These are phyloP conservation scores for Aplysia californica DNA, from an alignment of 1,140 invertebrate genomes.

Conservation along the genomic window DNA sequence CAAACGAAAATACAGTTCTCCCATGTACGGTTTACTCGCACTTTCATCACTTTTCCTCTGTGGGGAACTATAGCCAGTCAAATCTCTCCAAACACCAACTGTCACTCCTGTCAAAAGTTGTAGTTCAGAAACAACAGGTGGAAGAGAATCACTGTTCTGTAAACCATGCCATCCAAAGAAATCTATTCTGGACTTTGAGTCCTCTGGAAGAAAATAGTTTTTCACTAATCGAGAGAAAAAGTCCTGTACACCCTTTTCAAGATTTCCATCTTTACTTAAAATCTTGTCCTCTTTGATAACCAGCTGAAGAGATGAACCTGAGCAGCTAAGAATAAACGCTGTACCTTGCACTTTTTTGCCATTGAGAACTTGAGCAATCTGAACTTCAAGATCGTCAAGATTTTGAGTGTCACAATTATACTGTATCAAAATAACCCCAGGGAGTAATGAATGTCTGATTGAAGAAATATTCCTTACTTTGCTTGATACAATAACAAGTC, in stretches of 20 bases:
- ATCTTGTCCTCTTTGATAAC: slow-evolving; percentile 67
- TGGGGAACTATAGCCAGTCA: slow-evolving; percentile 50
- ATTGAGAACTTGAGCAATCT: slow-evolving; percentile 53
- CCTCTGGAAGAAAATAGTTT: slow-evolving; percentile 18
- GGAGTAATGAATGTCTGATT: slow-evolving; percentile 51
- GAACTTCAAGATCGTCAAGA: slow-evolving; percentile 61
- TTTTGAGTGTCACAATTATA: slow-evolving; percentile 66
- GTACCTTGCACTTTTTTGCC: slow-evolving; percentile 64
- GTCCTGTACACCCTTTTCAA: background rate
- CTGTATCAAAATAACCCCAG: slow-evolving; percentile 57
- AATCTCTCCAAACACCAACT: slow-evolving; percentile 59
- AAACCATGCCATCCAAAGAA: slow-evolving; percentile 14
- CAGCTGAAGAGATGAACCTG: slow-evolving; percentile 64
- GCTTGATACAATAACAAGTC: slow-evolving; percentile 56
- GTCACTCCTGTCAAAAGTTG: slow-evolving; percentile 43
- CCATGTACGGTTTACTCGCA: slow-evolving; percentile 44
- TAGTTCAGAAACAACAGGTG: background rate
- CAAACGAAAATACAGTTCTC: slow-evolving; percentile 69
- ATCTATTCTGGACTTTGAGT: slow-evolving; percentile 29
- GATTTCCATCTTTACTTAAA: slow-evolving; percentile 10
- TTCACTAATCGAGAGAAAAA: slow-evolving; percentile 11
- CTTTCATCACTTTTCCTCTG: slow-evolving; percentile 27
- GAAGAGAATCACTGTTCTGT: background rate
- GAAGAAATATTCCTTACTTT: slow-evolving; percentile 51
- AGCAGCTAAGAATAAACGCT: slow-evolving; percentile 67